Evolutionary conservation across 2,113 vertebrate species (phyloP).

Genomic region (Neogobius melanostomus): DNA sequence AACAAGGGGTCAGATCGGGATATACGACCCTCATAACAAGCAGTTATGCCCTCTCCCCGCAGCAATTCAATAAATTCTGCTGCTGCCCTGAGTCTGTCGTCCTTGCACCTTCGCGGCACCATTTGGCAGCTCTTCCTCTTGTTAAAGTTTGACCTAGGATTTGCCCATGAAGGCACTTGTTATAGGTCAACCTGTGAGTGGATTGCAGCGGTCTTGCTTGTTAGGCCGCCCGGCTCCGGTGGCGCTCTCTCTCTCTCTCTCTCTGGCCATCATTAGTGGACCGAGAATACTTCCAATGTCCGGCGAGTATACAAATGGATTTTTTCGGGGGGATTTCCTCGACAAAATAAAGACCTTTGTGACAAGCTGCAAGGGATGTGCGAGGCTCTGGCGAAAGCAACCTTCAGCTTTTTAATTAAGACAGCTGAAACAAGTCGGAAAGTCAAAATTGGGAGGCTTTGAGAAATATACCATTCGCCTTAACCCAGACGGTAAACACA

Average conservation of each 20-base stretch:
- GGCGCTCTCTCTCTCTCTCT: not conserved
- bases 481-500: too few relatives aligned
- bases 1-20: slow-evolving; percentile 51
- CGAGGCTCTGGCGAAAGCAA: slow-evolving; percentile 3
- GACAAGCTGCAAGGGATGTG: slow-evolving; percentile 2
- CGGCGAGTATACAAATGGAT: not conserved
- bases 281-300: slow-evolving; percentile 14
- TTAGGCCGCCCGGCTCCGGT: slow-evolving; percentile 21
- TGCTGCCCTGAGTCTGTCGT: slow-evolving; percentile 20
- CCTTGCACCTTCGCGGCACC: slow-evolving; percentile 15
- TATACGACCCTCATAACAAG: slow-evolving; percentile 51
- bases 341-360: slow-evolving; percentile 19
- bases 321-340: not conserved
- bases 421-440: not conserved
- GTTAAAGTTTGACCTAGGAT: slow-evolving; percentile 59
- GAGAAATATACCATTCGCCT: too few relatives aligned
- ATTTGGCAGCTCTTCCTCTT: slow-evolving; percentile 46
- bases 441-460: not conserved
- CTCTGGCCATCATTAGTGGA: slow-evolving; percentile 49
- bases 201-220: slow-evolving; percentile 36
- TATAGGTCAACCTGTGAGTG: slow-evolving; percentile 54
- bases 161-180: slow-evolving; percentile 54
- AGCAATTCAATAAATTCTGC: slow-evolving; percentile 35
- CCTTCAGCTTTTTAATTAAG: slow-evolving; percentile 23
- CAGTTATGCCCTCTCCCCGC: slow-evolving; percentile 31